Base-by-base conservation (phyloP, 2,113 vertebrate species). In the Cavia porcellus region DNA sequence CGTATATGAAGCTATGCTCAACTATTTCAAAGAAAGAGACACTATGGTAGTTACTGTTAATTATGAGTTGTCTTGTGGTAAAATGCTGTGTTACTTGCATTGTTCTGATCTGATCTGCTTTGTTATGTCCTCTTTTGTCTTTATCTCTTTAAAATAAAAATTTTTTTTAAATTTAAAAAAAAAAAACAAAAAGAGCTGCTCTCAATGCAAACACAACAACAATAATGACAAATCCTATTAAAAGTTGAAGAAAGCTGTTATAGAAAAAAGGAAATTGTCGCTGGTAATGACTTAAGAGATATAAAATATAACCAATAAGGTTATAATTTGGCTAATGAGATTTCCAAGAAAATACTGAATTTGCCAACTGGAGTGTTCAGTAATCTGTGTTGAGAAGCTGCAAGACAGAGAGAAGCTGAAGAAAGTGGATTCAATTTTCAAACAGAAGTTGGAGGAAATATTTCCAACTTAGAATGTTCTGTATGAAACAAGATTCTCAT, bases 401-500 rank as follows among this genome's bases (percentile, higher is more conserved):
- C n/a, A 61, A 55, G 47, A 77, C 10, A 94, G 74, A 59, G 25
- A 83, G 55, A 80, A 82, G 32, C 57, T 82, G 52, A 70, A 77
- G 35, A 87, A 62, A 85, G 59, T 28, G 74, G 91, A 1, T 70
- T 75, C 47, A 50, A 22, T 66, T 81, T 95, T 82, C 38, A 86
- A 86, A 45, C 59, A 61, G 45, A 89, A 82, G 80, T 94, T 77
- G 82, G 50, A 90, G 81, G 20, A 74, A 82, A 72, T 72, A 83
- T 93, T 59, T 90, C 35, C 61, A 35, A 30, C 15, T 92, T 35
- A 38, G 3, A 38, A 68, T 1, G 35, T 92, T 92, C 50, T 95
- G 66, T 35, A 22, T 32, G 95, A 90, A 30, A 74, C 45, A 86
- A 19, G 32, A 80, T 94, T 81, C 52, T 89, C 47, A 92, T 90